Conservation (phyloP, 2,113 vertebrate genomes). For the Pionites leucogaster region DNA sequence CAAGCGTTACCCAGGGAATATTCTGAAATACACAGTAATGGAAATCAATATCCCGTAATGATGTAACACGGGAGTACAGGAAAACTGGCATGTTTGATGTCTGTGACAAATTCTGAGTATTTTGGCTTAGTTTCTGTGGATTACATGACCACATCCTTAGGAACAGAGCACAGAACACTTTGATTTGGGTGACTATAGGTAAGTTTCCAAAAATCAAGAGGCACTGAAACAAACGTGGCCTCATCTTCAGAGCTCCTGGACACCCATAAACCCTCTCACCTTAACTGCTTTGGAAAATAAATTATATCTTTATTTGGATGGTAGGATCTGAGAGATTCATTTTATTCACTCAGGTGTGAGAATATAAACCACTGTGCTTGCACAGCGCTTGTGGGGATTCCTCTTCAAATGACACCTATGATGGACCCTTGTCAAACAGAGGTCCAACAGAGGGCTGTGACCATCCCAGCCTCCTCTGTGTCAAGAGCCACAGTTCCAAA, state of each 20-base stretch:
- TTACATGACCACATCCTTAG: not conserved
- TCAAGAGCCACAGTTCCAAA: not conserved
- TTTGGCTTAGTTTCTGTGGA: not conserved
- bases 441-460: not conserved
- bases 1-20: not conserved
- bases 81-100: not conserved
- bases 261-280: not conserved
- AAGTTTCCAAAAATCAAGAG: not conserved
- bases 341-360: not conserved
- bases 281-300: not conserved
- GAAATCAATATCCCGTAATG: slow-evolving; percentile 46
- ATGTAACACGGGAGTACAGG: not conserved
- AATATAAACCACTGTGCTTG: not conserved
- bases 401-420: not conserved
- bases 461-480: not conserved
- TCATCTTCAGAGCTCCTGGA: not conserved
- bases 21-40: slow-evolving; percentile 26
- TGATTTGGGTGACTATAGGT: not conserved
- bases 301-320: not conserved
- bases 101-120: not conserved
- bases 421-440: not conserved
- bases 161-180: not conserved
- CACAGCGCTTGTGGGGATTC: not conserved
- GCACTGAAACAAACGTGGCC: not conserved
- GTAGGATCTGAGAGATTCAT: not conserved